Conservation (phyloP, 2,888 invertebrate genomes). For the Pycnomerus fuliginosus region DNA sequence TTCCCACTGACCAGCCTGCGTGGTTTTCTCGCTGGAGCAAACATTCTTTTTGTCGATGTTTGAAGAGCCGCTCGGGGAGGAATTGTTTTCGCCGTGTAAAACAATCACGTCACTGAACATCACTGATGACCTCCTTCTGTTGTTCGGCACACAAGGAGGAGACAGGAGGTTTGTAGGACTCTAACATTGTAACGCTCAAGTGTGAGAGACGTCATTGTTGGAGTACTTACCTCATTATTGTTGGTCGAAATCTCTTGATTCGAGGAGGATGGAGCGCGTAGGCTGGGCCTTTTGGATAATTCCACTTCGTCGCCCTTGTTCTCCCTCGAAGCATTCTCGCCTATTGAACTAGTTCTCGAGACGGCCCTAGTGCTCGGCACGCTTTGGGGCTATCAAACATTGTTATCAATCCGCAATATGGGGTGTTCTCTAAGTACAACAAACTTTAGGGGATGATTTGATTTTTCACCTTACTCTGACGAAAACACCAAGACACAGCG, state of each 20-base stretch:
- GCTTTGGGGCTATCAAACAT: conserved; percentile 32
- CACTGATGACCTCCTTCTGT: conserved; percentile 77
- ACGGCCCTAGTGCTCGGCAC: conserved; percentile 42
- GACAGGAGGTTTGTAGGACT: conserved; percentile 71
- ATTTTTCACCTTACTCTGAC: too few species aligned
- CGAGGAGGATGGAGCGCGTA: conserved; percentile 62
- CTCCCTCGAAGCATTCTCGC: conserved; percentile 44
- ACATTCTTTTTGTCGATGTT: conserved; percentile 60
- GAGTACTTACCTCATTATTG: conserved; percentile 46
- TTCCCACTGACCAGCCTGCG: conserved; percentile 68
- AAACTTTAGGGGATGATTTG: too few species aligned
- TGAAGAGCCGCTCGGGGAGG: conserved; percentile 43
- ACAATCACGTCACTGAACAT: conserved; percentile 87
- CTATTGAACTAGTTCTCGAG: conserved; percentile 46
- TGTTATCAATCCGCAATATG: too few species aligned
- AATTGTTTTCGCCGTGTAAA: conserved; percentile 60
- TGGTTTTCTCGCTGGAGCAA: conserved; percentile 86
- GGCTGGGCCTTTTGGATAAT: conserved; percentile 56
- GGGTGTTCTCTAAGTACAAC: too few species aligned
- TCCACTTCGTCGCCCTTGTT: conserved; percentile 35
- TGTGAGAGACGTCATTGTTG: too few species aligned
- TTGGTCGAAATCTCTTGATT: conserved; percentile 58
- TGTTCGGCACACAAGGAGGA: conserved; percentile 69
- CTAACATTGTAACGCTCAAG: conserved; percentile 39
- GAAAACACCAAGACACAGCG: too few species aligned